phyloP scores from a whole-genome alignment of 2,888 invertebrate species.

The Drosophila mettleri region DNA sequence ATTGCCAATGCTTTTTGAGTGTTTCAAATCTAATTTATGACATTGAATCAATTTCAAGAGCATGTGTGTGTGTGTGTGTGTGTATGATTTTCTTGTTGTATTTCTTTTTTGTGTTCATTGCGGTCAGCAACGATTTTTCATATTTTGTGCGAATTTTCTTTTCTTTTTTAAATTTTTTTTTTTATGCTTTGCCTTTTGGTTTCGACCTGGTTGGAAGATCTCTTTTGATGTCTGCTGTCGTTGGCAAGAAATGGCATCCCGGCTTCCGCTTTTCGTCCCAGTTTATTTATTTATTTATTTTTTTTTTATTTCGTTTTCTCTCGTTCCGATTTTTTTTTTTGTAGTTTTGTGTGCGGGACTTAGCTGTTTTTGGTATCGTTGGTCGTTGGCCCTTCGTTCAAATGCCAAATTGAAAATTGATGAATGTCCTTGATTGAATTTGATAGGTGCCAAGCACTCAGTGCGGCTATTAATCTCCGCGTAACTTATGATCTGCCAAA shows the following conservation, averaged over 20 bases:
- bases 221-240: constrained; percentile 74
- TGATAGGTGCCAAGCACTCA: constrained; percentile 80
- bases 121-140: constrained; percentile 77
- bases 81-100: constrained; percentile 15
- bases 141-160: constrained; percentile 70
- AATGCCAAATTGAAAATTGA: constrained; percentile 82
- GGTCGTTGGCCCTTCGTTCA: constrained; percentile 31
- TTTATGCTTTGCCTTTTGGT: constrained; percentile 42
- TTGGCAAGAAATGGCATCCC: constrained; percentile 64
- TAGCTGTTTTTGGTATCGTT: constrained; percentile 6
- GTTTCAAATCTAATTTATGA: constrained; percentile 82
- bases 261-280: constrained; percentile 23
- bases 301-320: background rate
- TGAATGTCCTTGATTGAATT: constrained; percentile 80
- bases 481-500: constrained; percentile 73
- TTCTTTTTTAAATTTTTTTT: constrained; percentile 35
- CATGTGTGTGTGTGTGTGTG: constrained; percentile 21
- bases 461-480: constrained; percentile 77
- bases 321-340: constrained; percentile 33
- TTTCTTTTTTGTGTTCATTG: constrained; percentile 33
- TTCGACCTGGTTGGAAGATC: constrained; percentile 29
- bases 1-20: constrained; percentile 65
- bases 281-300: constrained; percentile 10
- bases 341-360: constrained; percentile 46
- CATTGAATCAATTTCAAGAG: constrained; percentile 75